Base-by-base conservation (phyloP, 2,113 vertebrate genomes). In the Brachionichthys hirsutus region DNA sequence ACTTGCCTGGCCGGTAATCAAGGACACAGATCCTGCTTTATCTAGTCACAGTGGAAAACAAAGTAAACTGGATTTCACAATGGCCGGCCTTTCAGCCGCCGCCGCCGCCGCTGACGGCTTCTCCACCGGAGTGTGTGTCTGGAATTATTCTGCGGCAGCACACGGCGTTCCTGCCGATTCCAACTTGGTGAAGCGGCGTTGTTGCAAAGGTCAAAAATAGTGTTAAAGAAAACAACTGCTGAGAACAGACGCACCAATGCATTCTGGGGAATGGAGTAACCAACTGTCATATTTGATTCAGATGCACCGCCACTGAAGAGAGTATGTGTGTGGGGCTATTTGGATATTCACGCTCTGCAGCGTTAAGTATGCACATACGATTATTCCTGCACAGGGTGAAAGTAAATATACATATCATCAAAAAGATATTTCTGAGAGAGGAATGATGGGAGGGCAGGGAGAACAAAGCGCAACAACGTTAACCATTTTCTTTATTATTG, bases 401-500 rank as follows among this genome's bases (percentile, higher is more conserved):
- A 79, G 77, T 87, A 85, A 85, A 87, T 85, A 85, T 79, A 72
- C 72, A 70, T 63, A 86, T 75, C 70, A 79, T 79, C 73, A 78
- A 78, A 85, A 81, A 80, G 61, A 73, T 75, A 81, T 82, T 76
- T 82, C 53, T 67, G 77, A 59, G 75, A 47, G 63, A 57, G 62
- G 63, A 42, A 58, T 61, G 59, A 47, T 36, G 53, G 20, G 17
- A 51, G 40, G 58, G 48, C 2, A 16, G 11, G 49, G 66, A 66
- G 60, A 36, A n/a, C 54, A 74, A 73, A 74, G 75, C 14, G 87
- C 79, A 84, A 70, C 80, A 83, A 82, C 22, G 0, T 73, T 49
- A 77, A 74, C 70, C 71, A 75, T 89, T 90, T 90, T 80, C 74
- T 81, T 80, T 86, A 90, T 89, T 86, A 80, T 86, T 82, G 80